Base-by-base conservation (phyloP, 92 coral and sea anemone genomes). In the Paragorgia papillata region DNA sequence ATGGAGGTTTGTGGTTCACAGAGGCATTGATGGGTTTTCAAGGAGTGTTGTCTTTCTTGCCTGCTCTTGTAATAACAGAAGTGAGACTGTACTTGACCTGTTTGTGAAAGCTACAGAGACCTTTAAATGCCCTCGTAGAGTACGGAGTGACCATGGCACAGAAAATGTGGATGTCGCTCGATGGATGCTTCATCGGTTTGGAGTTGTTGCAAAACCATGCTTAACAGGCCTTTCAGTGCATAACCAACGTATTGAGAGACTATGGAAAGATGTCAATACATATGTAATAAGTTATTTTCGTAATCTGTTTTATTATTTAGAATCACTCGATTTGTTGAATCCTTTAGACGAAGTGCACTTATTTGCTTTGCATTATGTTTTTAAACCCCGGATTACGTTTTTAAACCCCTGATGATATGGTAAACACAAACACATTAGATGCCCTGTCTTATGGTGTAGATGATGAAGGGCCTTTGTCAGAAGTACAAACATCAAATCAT, bases 51-150 rank as follows among this genome's bases (percentile, higher is more conserved):
- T 73, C 32, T 87, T 79, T 49, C 33, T 57, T 21, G 50, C 79
- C 61, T 83, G 85, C 65, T 85, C 88, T 14, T 17, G 79, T 57
- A 87, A 87, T 81, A 84, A 87, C 69, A 54, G 59, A 35, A 48
- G 85, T 18, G 26, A 59, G 28, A 79, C 91, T 51, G 91, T 84
- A 20, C 63, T 87, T 20, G 88, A 64, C 14, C 61, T 54, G 35
- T 87, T 87, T 87, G 41, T 71, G 60, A 32, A 87, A 58, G 88
- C 66, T 18, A 58, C 55, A 20, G 46, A 40, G 26, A 27, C 15
- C 9, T 87, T 64, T 87, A 88, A 88, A 29, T 21, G 84, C 18
- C 88, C 88, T 53, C 84, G 83, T 34, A 79, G 84, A 22, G 90
- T 86, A 27, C 62, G 87, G 35, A 76, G 76, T 48, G 81, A 86